A percentile compares a stretch with the other conserved stretches of the same genome.
Conservation (phyloP, 2,113 vertebrate species). For the Notothenia coriiceps region DNA sequence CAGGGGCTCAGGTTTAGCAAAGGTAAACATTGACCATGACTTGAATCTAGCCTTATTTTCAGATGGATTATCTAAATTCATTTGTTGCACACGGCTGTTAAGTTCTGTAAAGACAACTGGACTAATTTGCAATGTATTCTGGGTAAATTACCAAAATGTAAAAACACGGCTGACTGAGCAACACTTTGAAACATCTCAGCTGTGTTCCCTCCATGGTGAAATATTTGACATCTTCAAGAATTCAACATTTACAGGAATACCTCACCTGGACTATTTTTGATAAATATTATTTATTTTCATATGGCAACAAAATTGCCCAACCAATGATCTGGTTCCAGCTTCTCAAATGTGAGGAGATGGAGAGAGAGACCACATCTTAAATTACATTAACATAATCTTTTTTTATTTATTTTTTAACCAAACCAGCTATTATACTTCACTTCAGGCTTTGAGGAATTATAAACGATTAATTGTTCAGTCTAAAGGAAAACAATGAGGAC, state of each 20-base stretch:
- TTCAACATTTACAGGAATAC: neutral
- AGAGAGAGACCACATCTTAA: neutral
- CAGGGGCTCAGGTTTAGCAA: neutral
- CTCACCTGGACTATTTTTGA: neutral
- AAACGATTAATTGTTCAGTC: neutral
- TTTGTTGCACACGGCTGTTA: neutral
- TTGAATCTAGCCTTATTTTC: neutral
- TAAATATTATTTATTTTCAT: neutral
- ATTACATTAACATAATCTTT: neutral
- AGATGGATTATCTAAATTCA: neutral
- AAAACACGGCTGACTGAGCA: neutral
- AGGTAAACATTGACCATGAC: neutral
- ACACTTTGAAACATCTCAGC: neutral
- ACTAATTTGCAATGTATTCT: neutral
- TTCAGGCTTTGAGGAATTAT: neutral
- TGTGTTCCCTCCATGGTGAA: neutral
- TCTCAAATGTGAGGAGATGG: neutral
- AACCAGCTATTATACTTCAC: neutral
- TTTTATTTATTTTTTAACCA: neutral
- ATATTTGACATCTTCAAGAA: neutral
- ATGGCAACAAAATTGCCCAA: neutral
- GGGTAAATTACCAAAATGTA: neutral
- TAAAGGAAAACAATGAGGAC: neutral
- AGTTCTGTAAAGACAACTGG: neutral
- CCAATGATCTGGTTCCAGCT: neutral